Evolutionary conservation across 2,113 vertebrate genomes (phyloP).

Genomic region (Sander lucioperca): DNA sequence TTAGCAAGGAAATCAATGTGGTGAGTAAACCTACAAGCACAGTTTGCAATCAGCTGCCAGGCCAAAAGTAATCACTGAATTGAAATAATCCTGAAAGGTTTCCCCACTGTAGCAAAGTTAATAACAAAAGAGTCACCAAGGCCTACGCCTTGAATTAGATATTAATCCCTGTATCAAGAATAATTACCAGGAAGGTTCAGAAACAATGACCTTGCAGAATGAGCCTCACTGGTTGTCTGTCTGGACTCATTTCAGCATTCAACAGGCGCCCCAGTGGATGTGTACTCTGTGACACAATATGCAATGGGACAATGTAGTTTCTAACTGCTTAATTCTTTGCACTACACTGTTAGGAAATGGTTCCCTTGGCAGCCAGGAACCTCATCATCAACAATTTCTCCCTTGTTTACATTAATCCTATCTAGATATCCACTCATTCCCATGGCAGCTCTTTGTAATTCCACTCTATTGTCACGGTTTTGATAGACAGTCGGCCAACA

Average conservation of each 20-base stretch:
- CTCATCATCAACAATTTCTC: conserved; percentile 64
- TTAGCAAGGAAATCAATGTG: conserved; percentile 92
- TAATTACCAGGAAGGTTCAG: conserved; percentile 85
- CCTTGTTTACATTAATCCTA: conserved; percentile 65
- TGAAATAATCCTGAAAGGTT: conserved; percentile 88
- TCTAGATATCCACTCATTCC: conserved; percentile 45
- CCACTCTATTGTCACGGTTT: conserved; percentile 51
- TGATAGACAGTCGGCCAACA: conserved; percentile 67
- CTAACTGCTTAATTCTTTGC: conserved; percentile 28
- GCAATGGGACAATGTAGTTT: conserved; percentile 7
- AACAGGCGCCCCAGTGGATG: conserved; percentile 28
- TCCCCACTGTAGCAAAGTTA: conserved; percentile 84
- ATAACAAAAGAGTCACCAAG: conserved; percentile 85
- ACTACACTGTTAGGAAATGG: not conserved
- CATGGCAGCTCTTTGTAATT: conserved; percentile 53
- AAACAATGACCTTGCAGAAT: conserved; percentile 76
- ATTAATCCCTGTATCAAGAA: conserved; percentile 90
- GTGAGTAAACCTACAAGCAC: conserved; percentile 87
- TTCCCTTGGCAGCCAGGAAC: conserved; percentile 33
- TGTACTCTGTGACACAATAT: conserved; percentile 32
- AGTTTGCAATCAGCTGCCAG: conserved; percentile 86
- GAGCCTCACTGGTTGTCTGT: conserved; percentile 19
- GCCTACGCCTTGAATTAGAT: conserved; percentile 85
- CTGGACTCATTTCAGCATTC: conserved; percentile 46
- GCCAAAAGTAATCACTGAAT: conserved; percentile 87